Percentiles rank a stretch among this genome's conserved stretches.
Evolutionary conservation across 2,113 vertebrate species (phyloP).

Genomic region (Eidolon helvum): DNA sequence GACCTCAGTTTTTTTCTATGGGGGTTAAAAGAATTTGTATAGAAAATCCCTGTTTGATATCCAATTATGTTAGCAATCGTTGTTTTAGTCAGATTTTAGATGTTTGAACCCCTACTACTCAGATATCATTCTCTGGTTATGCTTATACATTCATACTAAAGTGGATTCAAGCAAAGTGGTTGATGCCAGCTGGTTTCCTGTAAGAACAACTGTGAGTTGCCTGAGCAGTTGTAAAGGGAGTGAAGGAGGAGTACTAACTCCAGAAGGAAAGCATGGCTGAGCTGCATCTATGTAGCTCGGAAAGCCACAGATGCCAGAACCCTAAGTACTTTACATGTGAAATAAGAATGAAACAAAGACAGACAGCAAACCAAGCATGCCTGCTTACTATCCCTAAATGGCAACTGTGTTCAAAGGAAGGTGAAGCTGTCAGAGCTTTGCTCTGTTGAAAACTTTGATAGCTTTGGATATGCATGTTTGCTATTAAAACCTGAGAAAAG

Average conservation of each 20-base stretch:
- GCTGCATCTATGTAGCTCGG: neutral
- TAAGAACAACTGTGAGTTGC: neutral
- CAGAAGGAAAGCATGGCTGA: neutral
- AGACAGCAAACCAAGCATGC: neutral
- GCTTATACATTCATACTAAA: neutral
- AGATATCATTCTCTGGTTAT: neutral
- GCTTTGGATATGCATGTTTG: neutral
- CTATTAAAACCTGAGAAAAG: neutral
- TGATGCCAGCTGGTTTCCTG: neutral
- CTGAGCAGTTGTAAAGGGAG: neutral
- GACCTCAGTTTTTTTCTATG: neutral
- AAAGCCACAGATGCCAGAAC: neutral
- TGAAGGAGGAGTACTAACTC: neutral
- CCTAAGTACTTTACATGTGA: neutral
- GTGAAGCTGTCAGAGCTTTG: neutral
- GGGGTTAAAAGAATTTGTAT: neutral
- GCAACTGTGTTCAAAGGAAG: neutral
- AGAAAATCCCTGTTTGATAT: neutral
- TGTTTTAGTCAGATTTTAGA: neutral
- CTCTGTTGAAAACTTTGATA: neutral
- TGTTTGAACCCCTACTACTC: neutral
- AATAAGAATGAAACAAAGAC: neutral
- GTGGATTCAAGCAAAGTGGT: neutral
- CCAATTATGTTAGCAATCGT: neutral
- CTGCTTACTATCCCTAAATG: neutral